Conservation (phyloP, 2,113 vertebrate genomes). For the Stomatorhinus ivindoensis region DNA sequence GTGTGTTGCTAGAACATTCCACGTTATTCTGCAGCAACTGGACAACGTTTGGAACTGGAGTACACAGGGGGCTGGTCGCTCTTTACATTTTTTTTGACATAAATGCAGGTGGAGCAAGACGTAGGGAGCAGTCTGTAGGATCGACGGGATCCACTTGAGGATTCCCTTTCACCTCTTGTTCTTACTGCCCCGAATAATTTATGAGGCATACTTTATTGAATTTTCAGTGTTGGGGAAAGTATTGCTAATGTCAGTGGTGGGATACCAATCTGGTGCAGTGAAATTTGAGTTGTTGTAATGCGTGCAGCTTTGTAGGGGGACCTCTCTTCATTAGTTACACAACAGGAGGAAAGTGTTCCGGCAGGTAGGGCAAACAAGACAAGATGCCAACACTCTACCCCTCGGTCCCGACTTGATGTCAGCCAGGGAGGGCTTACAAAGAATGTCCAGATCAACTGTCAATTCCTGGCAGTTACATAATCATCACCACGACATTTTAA, state of each 20-base stretch:
- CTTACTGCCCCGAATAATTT: conserved; percentile 36
- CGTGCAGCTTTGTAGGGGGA: conserved; percentile 11
- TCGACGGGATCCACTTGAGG: conserved; percentile 29
- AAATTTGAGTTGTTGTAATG: conserved; percentile 8
- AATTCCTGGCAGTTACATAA: not conserved
- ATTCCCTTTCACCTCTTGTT: conserved; percentile 31
- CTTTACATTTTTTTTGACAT: conserved; percentile 33
- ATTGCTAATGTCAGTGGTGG: conserved; percentile 14
- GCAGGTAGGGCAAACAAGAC: not conserved
- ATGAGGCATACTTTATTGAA: conserved; percentile 36
- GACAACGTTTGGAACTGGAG: not conserved
- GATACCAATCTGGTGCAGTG: conserved; percentile 25
- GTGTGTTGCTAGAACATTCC: conserved; percentile 10
- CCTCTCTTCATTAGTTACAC: not conserved
- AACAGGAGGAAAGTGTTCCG: not conserved
- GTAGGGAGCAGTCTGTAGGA: conserved; percentile 29
- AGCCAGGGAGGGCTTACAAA: not conserved
- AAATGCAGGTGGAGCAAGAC: conserved; percentile 34
- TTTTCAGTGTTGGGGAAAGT: conserved; percentile 9
- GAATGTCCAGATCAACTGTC: not conserved
- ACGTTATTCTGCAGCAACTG: conserved; percentile 6
- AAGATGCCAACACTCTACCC: not conserved
- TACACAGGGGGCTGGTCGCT: not conserved
- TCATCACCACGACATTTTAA: not conserved
- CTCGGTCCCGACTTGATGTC: not conserved